Conservation (phyloP, 2,888 invertebrate genomes). For the Hedychridium roseum region DNA sequence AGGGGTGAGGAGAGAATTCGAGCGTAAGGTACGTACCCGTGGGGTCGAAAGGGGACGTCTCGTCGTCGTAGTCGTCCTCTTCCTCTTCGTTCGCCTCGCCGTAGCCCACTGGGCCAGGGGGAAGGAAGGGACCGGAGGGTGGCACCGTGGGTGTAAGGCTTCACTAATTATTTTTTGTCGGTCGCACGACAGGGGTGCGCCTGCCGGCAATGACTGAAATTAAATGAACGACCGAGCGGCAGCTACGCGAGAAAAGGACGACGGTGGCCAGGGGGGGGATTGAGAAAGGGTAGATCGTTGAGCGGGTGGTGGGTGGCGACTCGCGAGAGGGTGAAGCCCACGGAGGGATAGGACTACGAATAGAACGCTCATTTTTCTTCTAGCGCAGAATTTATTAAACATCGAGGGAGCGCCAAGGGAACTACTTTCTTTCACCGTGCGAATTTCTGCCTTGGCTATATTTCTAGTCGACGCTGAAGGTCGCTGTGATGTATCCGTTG, state of each 20-base stretch:
- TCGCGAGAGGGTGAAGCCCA: constrained; percentile 17
- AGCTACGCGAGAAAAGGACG: constrained; percentile 17
- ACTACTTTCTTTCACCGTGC: too few species aligned
- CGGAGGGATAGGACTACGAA: constrained; percentile 43
- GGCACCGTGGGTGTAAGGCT: constrained; percentile 56
- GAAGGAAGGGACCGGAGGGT: constrained; percentile 18
- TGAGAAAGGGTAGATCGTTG: constrained; percentile 17
- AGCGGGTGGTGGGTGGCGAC: neutral
- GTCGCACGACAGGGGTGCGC: constrained; percentile 60
- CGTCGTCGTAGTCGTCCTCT: constrained; percentile 29
- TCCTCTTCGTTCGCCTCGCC: constrained; percentile 5
- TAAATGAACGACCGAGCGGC: constrained; percentile 59
- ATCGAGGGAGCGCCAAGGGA: constrained; percentile 23
- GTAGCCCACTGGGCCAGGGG: constrained; percentile 12
- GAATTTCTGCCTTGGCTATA: too few species aligned
- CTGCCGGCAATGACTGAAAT: constrained; percentile 60
- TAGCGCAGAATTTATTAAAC: constrained; percentile 42
- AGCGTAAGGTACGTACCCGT: constrained; percentile 59
- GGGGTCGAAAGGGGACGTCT: constrained; percentile 51
- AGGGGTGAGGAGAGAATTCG: constrained; percentile 47
- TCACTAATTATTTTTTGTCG: constrained; percentile 64
- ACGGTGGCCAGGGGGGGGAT: constrained; percentile 12
- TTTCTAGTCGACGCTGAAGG: too few species aligned
- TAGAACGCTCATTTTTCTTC: constrained; percentile 47
- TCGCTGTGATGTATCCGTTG: too few species aligned